Base-by-base conservation (phyloP, 2,888 invertebrate genomes). In the Icerya purchasi region DNA sequence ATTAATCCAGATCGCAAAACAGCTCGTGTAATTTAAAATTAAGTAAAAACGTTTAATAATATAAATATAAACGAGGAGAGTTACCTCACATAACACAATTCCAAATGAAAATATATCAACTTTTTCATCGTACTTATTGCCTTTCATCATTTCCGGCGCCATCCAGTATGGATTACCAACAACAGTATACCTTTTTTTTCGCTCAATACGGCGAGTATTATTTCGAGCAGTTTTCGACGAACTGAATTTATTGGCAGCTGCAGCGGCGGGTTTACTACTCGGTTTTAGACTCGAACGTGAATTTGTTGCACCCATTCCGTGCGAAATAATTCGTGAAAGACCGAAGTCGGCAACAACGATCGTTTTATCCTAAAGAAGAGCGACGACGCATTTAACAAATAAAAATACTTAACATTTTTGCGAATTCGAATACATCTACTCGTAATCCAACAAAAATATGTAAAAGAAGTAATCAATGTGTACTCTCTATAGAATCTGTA, bases 71-170 rank as follows among this genome's bases (percentile, higher is more conserved):
- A n/a, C n/a, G n/a, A n/a, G n/a, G n/a, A n/a, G n/a, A n/a, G n/a
- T n/a, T n/a, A 88, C 88, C 82, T 94, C 94, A 70, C 94, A 94
- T 2, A 93, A 74, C 62, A 94, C 85, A 64, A 94, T 93, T 36
- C 94, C 94, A 72, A 89, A 94, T 23, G 92, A 92, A 73, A 94
- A 94, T 62, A 94, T 84, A 69, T 94, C 94, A 0, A 94, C 94
- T 72, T 91, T 91, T 70, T 94, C 93, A 69, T 94, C 93, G 71
- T 94, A 94, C 65, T 87, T 86, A 68, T 89, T 86, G 21, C 92
- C 92, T 71, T 87, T 90, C 88, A 94, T 89, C 94, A 94, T 94
- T 73, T 94, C 94, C 1, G 94, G 94, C 0, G 94, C 94, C 94
- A 94, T 94, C 92, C 93, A 94, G 72, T 92, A 94, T 0, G 94